phyloP scores from a whole-genome alignment of 2,888 invertebrate species.

The Sphinx pinastri region DNA sequence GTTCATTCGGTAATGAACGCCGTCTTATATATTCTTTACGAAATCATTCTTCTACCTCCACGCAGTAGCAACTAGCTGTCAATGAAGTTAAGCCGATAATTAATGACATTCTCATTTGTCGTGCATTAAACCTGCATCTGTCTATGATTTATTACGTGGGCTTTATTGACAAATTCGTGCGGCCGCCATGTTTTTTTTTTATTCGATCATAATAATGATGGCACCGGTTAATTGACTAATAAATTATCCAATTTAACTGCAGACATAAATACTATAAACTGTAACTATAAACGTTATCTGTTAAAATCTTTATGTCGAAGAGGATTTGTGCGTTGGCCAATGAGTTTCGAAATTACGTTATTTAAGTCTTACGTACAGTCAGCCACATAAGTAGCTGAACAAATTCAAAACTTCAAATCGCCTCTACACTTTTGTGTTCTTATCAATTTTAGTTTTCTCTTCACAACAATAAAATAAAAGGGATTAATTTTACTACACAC shows the following conservation, averaged over 20 bases:
- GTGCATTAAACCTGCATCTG: slow-evolving; percentile 38
- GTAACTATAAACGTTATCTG: not conserved
- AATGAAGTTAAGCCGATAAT: slow-evolving; percentile 28
- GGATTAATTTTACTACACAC: too few relatives aligned
- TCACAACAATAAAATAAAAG: too few relatives aligned
- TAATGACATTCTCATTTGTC: slow-evolving; percentile 42
- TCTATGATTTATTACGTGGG: slow-evolving; percentile 34
- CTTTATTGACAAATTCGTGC: slow-evolving; percentile 40
- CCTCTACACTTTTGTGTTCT: too few relatives aligned
- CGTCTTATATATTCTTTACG: not conserved
- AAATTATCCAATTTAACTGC: slow-evolving; percentile 31
- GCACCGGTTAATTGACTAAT: slow-evolving; percentile 23
- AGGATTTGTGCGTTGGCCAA: not conserved
- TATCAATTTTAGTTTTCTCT: too few relatives aligned
- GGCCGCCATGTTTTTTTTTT: slow-evolving; percentile 37
- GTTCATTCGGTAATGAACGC: too few relatives aligned
- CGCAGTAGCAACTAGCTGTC: not conserved
- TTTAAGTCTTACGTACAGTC: not conserved
- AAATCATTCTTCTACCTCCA: not conserved
- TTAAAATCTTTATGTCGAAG: not conserved
- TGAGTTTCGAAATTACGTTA: not conserved
- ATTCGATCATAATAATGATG: slow-evolving; percentile 31
- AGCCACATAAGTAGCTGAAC: too few relatives aligned
- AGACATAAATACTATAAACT: slow-evolving; percentile 40
- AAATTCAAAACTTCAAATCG: too few relatives aligned